phyloP scores from a whole-genome alignment of 2,888 invertebrate genomes.

The Brachypterus glaber region DNA sequence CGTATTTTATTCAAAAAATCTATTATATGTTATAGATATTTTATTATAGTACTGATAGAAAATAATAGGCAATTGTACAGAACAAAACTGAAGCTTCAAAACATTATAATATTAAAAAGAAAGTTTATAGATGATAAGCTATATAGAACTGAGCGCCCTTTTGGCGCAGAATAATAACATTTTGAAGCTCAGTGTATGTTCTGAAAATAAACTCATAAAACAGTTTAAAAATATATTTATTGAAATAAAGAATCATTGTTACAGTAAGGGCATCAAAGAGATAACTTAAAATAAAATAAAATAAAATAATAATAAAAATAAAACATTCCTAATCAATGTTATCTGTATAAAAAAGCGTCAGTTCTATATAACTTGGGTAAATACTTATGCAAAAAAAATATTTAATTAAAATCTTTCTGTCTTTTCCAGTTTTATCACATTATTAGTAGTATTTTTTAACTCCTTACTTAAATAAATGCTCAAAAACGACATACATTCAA shows the following conservation, averaged over 20 bases:
- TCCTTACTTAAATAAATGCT: constrained; percentile 25
- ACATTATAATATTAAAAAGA: constrained; percentile 29
- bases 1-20: too few species aligned
- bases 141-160: constrained; percentile 40
- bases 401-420: constrained; percentile 16
- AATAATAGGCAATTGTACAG: constrained; percentile 10
- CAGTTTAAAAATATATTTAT: constrained; percentile 26
- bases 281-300: constrained; percentile 11
- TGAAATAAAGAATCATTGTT: constrained; percentile 18
- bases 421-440: constrained; percentile 31
- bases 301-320: constrained; percentile 16
- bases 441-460: too few species aligned
- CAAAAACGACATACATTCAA: constrained; percentile 24
- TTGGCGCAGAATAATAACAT: constrained; percentile 31
- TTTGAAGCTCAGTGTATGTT: constrained; percentile 38
- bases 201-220: constrained; percentile 30
- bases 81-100: constrained; percentile 39
- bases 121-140: constrained; percentile 27
- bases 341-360: constrained; percentile 18
- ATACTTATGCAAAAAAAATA: constrained; percentile 18
- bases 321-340: constrained; percentile 21
- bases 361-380: constrained; percentile 42
- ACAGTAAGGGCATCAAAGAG: constrained; percentile 20
- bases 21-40: too few species aligned
- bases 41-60: too few species aligned